Evolutionary conservation across 2,113 vertebrate genomes (phyloP).

Genomic region (Geococcyx californianus): DNA sequence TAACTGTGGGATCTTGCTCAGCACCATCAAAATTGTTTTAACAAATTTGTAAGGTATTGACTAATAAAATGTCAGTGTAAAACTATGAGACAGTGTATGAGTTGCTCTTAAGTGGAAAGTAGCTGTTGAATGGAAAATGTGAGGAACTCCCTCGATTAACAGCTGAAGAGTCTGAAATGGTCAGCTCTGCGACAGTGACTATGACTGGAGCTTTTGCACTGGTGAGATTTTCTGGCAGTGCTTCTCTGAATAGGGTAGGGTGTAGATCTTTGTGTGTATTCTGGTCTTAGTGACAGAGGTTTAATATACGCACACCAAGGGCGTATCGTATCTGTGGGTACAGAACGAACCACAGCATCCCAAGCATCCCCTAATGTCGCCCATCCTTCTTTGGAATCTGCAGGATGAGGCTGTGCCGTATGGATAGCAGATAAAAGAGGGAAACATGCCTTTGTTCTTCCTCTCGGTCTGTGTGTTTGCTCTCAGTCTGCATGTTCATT

Average conservation of each 20-base stretch:
- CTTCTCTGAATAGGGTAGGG: neutral
- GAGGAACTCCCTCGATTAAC: neutral
- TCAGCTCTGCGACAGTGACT: neutral
- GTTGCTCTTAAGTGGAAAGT: neutral
- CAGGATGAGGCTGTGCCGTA: neutral
- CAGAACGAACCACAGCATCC: neutral
- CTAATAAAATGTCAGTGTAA: neutral
- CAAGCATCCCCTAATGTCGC: neutral
- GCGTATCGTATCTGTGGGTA: neutral
- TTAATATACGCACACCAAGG: neutral
- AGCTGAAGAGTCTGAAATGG: neutral
- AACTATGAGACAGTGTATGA: neutral
- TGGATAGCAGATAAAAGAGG: neutral
- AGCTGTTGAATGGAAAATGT: rapidly evolving
- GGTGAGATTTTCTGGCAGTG: neutral
- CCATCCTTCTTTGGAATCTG: neutral
- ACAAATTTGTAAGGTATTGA: neutral
- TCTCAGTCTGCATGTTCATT: neutral
- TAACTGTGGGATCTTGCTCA: neutral
- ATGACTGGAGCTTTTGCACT: neutral
- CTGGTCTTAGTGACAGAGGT: neutral
- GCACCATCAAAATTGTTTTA: neutral
- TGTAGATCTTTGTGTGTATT: neutral
- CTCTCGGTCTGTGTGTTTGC: neutral
- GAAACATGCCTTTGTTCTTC: neutral